Evolutionary conservation across 2,113 vertebrate genomes (phyloP), one percentile per base, ranked within the genome.

Genomic region (Calcarius ornatus): DNA sequence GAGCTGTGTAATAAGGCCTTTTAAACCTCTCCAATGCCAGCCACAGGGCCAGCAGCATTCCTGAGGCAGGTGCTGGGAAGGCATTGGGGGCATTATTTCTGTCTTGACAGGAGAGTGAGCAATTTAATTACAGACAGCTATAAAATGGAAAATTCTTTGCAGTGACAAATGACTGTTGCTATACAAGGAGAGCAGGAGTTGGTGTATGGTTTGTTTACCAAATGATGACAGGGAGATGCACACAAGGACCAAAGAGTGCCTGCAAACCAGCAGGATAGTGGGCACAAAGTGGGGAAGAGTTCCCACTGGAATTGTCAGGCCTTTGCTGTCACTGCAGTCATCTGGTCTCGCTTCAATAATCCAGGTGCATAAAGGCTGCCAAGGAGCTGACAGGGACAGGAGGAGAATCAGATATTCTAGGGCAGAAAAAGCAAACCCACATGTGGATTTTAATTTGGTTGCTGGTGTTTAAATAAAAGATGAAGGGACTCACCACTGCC

Each of bases 111-210:
- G 19, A 90, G 80, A 94, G 61, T 43, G 65, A 92, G 72, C 80
- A 81, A 31, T 73, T 94, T 80, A 84, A 93, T 96, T 96, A 88
- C 86, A 93, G 72, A 31, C 51, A 37, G 31, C 68, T 71, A 37
- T 87, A 81, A 92, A 92, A 68, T 50, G 73, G 86, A 91, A 87
- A 94, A 84, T 65, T 63, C 63, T 65, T 65, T 28, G 51, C 40
- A 28, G 61, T 63, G 80, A 83, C 53, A 73, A 81, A 88, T 59
- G 73, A 3, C 15, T 28, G 54, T 40, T 35, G 59, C 79, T 40
- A 37, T 3, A 6, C 18, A 43, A 70, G 0, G 38, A 75, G 51
- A 72, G 5, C 78, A 25, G 70, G 15, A 21, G 51, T 45, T 83
- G 37, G 37, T 50, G 38, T 45, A 37, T 80, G 28, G 61, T 65